Base-by-base conservation (phyloP, 2,888 invertebrate genomes). In the Pseudeuparius sepicola region DNA sequence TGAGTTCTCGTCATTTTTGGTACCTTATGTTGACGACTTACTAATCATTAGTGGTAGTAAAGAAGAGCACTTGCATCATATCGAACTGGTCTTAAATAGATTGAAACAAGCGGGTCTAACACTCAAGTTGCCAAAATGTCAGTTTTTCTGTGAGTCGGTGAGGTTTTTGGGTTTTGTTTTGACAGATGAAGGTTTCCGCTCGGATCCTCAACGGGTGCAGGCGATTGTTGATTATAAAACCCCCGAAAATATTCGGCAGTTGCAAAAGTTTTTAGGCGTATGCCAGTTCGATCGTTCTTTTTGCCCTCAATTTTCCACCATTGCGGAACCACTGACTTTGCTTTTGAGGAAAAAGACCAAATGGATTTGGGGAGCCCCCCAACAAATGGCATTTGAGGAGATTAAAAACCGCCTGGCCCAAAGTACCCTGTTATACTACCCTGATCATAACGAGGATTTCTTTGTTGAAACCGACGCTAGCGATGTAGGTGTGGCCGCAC, bases 241-340 rank as follows among this genome's bases (percentile, higher is more conserved):
- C 6, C 53, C 54, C 1, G 26, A 30, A 18, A 54, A 50, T 14
- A 18, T 44, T n/a, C 49, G 42, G 37, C 41, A 55, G 24, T 27
- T 54, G 4, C 39, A 46, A 31, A 31, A 40, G 7, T 53, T 53
- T 32, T n/a, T 52, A 13, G 50, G 52, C 3, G 24, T n/a, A n/a
- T n/a, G n/a, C 1, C 41, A 40, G 3, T 53, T 43, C 33, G 49
- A 30, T 24, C 14, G 36, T 35, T 44, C 46, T 3, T n/a, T n/a
- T n/a, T n/a, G n/a, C n/a, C 13, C 17, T 9, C 14, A 34, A n/a
- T 51, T 48, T 34, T 34, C 47, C 2, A 26, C 27, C 1, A 36
- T 46, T 4, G 43, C 46, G 4, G 11, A 27, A 12, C 34, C 34
- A n/a, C 14, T 38, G 13, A 34, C 24, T 24, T 9, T 3, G 9